These are phyloP conservation scores for Gryllus longicercus DNA, from an alignment of 2,888 invertebrate genomes.

Conservation along the genomic window DNA sequence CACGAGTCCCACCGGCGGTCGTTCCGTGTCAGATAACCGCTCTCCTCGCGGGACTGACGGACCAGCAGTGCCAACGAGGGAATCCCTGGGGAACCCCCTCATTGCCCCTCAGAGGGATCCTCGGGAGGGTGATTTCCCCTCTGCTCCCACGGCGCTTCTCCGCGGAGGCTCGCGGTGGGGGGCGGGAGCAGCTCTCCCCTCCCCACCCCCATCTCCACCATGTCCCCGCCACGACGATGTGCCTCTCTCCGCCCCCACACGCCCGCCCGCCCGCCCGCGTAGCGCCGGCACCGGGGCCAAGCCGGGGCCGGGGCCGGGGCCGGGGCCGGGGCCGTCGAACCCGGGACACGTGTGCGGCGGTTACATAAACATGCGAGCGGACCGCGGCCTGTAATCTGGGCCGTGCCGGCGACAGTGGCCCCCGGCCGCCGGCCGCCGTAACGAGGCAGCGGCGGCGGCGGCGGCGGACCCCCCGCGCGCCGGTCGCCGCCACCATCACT, in stretches of 20 bases:
- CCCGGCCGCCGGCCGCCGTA: not conserved
- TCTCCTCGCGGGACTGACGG: too few relatives aligned
- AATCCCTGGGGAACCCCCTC: too few relatives aligned
- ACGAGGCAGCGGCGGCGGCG: not conserved
- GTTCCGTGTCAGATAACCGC: too few relatives aligned
- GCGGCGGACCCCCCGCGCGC: not conserved
- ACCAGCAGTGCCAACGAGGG: too few relatives aligned
- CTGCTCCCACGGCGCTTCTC: not conserved
- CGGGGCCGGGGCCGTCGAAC: not conserved
- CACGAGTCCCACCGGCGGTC: too few relatives aligned
- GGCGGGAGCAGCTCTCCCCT: not conserved
- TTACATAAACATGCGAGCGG: constrained; percentile 10
- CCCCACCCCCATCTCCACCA: not conserved
- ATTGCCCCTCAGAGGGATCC: too few relatives aligned
- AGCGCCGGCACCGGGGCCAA: not conserved
- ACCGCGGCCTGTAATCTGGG: constrained; percentile 17
- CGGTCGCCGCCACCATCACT: not conserved
- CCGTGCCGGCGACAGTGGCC: constrained; percentile 17
- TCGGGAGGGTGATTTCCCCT: too few relatives aligned
- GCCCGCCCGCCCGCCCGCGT: not conserved
- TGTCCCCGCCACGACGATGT: not conserved
- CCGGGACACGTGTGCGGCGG: constrained; percentile 17
- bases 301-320: too few relatives aligned
- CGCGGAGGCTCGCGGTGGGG: too few relatives aligned
- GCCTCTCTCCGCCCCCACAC: not conserved